A percentile compares a stretch with the other conserved stretches of the same genome.
Evolutionary conservation across 2,797 vertebrate species (phyloP).

Genomic region (Onychomys arenicola): DNA sequence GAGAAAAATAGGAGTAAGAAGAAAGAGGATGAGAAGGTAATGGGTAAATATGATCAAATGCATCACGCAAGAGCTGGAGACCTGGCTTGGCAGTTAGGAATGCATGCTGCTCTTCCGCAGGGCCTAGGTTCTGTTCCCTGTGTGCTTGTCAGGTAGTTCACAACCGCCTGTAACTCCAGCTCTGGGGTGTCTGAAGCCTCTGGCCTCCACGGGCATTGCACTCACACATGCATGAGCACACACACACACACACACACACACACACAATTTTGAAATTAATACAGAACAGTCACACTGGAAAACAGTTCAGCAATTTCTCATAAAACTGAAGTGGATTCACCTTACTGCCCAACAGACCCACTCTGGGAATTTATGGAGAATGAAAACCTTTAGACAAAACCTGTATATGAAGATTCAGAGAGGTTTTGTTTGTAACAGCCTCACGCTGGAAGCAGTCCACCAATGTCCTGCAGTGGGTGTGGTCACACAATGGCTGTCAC

Average conservation of each 20-base stretch:
- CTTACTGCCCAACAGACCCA: not conserved
- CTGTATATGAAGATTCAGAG: not conserved
- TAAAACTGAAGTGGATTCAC: not conserved
- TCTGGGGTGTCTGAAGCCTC: not conserved
- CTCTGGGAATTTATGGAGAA: not conserved
- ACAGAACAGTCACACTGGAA: too few relatives aligned
- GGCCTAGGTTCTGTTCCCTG: not conserved
- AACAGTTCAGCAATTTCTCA: not conserved
- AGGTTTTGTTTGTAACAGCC: not conserved
- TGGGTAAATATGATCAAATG: not conserved
- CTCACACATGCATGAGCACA: not conserved
- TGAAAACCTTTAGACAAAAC: not conserved
- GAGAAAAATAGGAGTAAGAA: not conserved
- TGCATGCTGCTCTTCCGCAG: not conserved
- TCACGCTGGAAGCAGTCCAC: not conserved
- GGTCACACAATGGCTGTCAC: not conserved
- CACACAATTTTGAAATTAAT: not conserved
- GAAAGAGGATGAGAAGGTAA: not conserved
- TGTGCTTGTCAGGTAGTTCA: not conserved
- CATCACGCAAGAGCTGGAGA: not conserved
- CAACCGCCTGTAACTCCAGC: not conserved
- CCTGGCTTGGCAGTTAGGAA: not conserved
- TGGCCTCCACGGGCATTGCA: not conserved
- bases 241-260: not conserved
- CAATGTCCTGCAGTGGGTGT: accelerated